Percentiles rank a stretch among this genome's conserved stretches.
Evolutionary conservation across 2,797 vertebrate genomes (phyloP).

Genomic region (Rhynchonycteris naso): DNA sequence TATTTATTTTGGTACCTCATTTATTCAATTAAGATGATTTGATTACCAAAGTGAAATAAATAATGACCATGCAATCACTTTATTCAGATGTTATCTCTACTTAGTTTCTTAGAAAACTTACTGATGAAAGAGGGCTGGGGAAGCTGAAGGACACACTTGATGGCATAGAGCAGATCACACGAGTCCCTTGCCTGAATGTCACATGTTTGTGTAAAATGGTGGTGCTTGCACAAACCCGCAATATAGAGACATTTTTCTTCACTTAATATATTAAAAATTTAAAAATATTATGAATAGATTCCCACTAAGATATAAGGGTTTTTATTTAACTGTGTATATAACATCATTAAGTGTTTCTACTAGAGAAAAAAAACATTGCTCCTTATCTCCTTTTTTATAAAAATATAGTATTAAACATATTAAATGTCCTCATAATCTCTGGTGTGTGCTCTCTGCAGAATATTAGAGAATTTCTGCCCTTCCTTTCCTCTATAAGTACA

Average conservation of each 20-base stretch:
- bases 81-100: not conserved
- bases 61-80: rapidly evolving
- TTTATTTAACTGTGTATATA: not conserved
- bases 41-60: not conserved
- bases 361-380: not conserved
- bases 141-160: rapidly evolving
- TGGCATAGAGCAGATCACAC: not conserved
- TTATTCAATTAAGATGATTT: not conserved
- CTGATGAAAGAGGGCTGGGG: rapidly evolving
- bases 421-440: not conserved
- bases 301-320: not conserved
- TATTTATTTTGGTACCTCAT: not conserved
- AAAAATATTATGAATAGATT: not conserved
- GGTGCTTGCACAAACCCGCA: not conserved
- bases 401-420: not conserved
- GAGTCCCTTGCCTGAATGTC: not conserved
- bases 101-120: not conserved
- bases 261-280: not conserved
- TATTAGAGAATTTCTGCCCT: slow-evolving; percentile 32
- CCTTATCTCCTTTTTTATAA: not conserved
- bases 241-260: not conserved
- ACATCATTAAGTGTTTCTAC: not conserved
- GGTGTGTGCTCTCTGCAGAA: not conserved
- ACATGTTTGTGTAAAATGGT: rapidly evolving
- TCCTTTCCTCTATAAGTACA: not conserved